A percentile compares a stretch with the other conserved stretches of the same genome.
phyloP scores from a whole-genome alignment of 2,888 invertebrate genomes.

The Agrochola litura region DNA sequence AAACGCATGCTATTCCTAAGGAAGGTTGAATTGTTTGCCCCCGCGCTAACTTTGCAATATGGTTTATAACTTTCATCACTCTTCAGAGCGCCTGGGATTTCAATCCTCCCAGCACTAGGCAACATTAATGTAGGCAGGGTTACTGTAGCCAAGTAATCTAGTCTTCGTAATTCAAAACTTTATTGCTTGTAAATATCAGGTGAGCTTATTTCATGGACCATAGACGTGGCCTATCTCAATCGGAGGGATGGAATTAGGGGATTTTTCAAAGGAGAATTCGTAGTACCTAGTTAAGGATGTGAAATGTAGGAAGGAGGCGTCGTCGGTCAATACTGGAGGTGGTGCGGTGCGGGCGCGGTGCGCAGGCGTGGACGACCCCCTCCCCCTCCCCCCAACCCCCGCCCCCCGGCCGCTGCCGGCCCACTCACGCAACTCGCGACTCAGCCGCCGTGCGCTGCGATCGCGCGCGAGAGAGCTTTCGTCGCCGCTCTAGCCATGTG shows the following conservation, averaged over 20 bases:
- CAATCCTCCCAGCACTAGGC: constrained; percentile 29
- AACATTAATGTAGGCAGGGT: constrained; percentile 29
- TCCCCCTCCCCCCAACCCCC: constrained; percentile 69
- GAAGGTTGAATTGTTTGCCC: constrained; percentile 22
- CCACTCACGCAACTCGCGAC: constrained; percentile 89
- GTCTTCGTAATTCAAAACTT: constrained; percentile 45
- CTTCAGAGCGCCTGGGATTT: constrained; percentile 40
- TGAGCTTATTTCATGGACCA: constrained; percentile 73
- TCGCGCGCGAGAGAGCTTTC: constrained; percentile 84
- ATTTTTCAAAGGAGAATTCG: constrained; percentile 88
- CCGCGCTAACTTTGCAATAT: constrained; percentile 39
- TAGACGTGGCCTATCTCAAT: constrained; percentile 86
- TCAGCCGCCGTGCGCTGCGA: constrained; percentile 88
- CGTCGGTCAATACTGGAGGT: constrained; percentile 90
- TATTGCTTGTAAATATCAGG: constrained; percentile 69
- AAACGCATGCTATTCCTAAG: not conserved
- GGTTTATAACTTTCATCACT: constrained; percentile 45
- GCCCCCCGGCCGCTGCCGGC: constrained; percentile 76
- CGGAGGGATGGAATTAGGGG: constrained; percentile 84
- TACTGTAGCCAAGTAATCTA: constrained; percentile 34
- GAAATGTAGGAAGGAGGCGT: constrained; percentile 90
- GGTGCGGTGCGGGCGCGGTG: constrained; percentile 86
- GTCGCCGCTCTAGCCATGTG: constrained; percentile 85
- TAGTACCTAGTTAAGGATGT: constrained; percentile 89
- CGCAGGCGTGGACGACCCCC: constrained; percentile 82